Evolutionary conservation across 2,888 invertebrate species (phyloP), one percentile per base, ranked within the genome.

Genomic region (Myopa tessellatipennis): DNA sequence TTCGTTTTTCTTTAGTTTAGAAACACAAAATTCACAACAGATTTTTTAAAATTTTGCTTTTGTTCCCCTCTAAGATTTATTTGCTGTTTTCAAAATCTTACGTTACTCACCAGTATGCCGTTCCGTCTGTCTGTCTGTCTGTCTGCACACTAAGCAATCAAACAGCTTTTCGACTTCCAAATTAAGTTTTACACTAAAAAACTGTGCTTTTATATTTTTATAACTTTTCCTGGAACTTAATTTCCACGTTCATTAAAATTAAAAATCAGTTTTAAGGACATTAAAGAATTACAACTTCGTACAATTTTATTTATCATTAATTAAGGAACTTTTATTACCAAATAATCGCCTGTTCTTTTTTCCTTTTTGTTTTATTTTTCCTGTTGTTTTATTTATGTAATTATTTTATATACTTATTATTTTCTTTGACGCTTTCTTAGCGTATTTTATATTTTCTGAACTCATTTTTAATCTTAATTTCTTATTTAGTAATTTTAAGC

Each of bases 391-490:
- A 26, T 26, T 26, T 26, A 26, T 26, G 26, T 26, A 26, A 26
- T 26, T 26, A 26, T 26, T 26, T 26, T 26, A 26, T 26, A 2
- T 26, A 26, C 10, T 45, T 45, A 45, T 10, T 8, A 45, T 10
- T 45, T 45, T 45, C 45, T 45, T 45, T 45, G 45, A 45, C 26
- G 26, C 26, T 16, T 61, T 61, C 10, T 69, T 69, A n/a, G 8
- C n/a, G 40, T 69, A 38, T 45, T 45, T 45, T 8, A 69, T 34
- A 38, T n/a, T 63, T 40, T 74, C n/a, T 34, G 8, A 50, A 14
- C 63, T 50, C 14, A 61, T 63, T 63, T 50, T 67, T 36, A 5
- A 63, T n/a, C 40, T 61, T n/a, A 61, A 38, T n/a, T 65, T 67
- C 10, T 38, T 12, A 45, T 58, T 58, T 75, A n/a, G 40, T 68